These are phyloP conservation scores for Falco peregrinus DNA, from an alignment of 2,797 vertebrate genomes.

Conservation along the genomic window DNA sequence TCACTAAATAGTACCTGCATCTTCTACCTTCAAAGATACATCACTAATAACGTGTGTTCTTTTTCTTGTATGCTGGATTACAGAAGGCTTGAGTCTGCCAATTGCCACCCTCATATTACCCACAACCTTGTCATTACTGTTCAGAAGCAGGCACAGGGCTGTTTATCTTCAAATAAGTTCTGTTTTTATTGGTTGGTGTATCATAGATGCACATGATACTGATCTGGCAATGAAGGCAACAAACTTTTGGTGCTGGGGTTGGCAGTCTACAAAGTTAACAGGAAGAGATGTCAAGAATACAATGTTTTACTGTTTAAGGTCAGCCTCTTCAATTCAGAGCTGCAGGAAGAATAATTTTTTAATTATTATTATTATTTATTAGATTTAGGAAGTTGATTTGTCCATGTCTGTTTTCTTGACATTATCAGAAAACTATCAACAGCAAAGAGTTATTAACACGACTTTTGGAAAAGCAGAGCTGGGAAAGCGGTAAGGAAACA, in stretches of 20 bases:
- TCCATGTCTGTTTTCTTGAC: not conserved
- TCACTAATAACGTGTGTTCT: not conserved
- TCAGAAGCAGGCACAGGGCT: not conserved
- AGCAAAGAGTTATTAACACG: not conserved
- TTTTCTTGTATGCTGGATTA: slow-evolving; percentile 2
- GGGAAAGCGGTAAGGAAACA: rapidly evolving
- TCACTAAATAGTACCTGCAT: slow-evolving; percentile 24
- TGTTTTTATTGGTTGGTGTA: not conserved
- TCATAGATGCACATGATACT: not conserved
- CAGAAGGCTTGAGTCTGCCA: slow-evolving; percentile 24
- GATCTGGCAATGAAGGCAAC: slow-evolving; percentile 31
- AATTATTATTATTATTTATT: not conserved
- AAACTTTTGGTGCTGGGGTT: not conserved
- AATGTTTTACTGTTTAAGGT: slow-evolving; percentile 17
- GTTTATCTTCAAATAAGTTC: not conserved
- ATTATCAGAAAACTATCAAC: not conserved
- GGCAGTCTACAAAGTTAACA: not conserved
- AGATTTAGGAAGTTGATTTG: not conserved
- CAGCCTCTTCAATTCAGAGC: not conserved
- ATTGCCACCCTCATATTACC: not conserved
- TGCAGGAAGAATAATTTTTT: not conserved
- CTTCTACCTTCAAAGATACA: slow-evolving; percentile 20
- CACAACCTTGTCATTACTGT: not conserved
- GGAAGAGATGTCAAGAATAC: not conserved
- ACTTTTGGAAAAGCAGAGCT: not conserved